Conservation (phyloP, 2,888 invertebrate species). For the Lycocerus yunnanus region DNA sequence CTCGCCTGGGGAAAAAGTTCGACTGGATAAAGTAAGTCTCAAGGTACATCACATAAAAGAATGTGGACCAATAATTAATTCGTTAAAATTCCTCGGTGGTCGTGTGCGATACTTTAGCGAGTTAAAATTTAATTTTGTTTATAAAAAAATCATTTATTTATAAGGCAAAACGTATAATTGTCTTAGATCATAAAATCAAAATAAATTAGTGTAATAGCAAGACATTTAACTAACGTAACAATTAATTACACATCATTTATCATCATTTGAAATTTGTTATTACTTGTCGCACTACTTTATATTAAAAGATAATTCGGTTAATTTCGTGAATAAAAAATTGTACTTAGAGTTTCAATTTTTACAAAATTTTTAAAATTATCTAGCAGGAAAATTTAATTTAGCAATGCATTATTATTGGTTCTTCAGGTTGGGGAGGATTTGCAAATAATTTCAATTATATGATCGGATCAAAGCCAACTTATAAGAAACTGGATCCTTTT, state of each 20-base stretch:
- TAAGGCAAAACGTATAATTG: background rate
- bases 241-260: background rate
- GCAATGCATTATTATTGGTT: no score
- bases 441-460: no score
- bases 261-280: background rate
- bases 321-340: background rate
- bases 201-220: background rate
- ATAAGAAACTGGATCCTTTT: no score
- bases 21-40: background rate
- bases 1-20: background rate
- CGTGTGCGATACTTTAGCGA: background rate
- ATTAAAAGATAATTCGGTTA: background rate
- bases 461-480: no score
- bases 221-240: background rate
- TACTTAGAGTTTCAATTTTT: background rate
- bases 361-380: no score
- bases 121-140: background rate
- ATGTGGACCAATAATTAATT: background rate
- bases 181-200: constrained; percentile 4
- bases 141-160: background rate
- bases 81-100: background rate
- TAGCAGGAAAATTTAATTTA: no score
- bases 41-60: background rate
- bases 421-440: no score
- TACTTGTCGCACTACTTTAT: background rate